Conservation (phyloP, 2,113 vertebrate species). For the Menidia beryllina region DNA sequence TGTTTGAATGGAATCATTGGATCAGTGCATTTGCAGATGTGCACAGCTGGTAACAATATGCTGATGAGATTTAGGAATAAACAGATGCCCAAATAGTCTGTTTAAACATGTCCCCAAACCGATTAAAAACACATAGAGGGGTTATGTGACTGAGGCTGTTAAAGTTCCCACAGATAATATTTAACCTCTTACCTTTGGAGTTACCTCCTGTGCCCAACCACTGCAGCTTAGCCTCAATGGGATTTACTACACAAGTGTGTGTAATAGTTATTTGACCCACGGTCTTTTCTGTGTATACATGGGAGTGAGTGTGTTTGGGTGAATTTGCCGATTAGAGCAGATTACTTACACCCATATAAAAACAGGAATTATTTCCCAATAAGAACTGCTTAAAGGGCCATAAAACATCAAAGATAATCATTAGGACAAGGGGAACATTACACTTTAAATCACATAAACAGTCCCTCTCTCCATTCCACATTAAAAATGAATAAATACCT, state of each 20-base stretch:
- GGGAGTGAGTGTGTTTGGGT: constrained; percentile 65
- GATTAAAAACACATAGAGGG: constrained; percentile 70
- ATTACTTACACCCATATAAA: constrained; percentile 78
- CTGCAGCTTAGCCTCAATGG: constrained; percentile 63
- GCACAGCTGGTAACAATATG: constrained; percentile 67
- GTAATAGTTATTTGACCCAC: constrained; percentile 62
- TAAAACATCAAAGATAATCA: constrained; percentile 76
- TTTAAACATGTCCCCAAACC: constrained; percentile 67
- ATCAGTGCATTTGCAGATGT: constrained; percentile 53
- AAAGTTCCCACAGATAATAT: constrained; percentile 67
- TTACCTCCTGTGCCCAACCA: constrained; percentile 27
- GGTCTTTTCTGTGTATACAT: constrained; percentile 50
- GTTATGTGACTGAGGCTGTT: constrained; percentile 55
- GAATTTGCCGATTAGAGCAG: constrained; percentile 73
- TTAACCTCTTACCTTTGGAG: constrained; percentile 63
- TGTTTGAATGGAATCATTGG: constrained; percentile 35
- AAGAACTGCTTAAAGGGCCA: constrained; percentile 76
- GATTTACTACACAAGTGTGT: constrained; percentile 68
- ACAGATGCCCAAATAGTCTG: constrained; percentile 64
- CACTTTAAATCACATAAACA: constrained; percentile 58
- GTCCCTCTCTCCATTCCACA: constrained; percentile 30
- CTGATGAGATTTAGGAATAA: constrained; percentile 64
- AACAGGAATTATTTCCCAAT: constrained; percentile 78
- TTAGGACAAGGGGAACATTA: constrained; percentile 56
- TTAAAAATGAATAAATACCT: constrained; percentile 59